Evolutionary conservation across 2,113 vertebrate species (phyloP).

Genomic region (Lampris megalopsis): DNA sequence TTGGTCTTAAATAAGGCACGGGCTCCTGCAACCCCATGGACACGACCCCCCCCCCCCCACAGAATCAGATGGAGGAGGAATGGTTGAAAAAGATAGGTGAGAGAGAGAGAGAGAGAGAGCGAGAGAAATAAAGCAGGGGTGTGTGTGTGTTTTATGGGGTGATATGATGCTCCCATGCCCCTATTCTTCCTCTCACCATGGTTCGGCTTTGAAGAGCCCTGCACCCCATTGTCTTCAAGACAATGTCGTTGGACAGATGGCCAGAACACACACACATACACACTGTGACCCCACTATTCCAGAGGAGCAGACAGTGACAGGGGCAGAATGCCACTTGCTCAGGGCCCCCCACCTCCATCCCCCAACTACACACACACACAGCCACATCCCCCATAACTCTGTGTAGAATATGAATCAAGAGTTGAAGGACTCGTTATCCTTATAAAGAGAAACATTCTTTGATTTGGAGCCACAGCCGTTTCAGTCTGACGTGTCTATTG

Average conservation of each 20-base stretch:
- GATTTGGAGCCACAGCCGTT: too few relatives aligned
- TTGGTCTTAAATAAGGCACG: too few relatives aligned
- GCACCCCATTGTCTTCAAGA: conserved; percentile 58
- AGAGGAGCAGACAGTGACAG: conserved; percentile 31
- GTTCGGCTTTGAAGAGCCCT: conserved; percentile 48
- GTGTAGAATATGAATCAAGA: too few relatives aligned
- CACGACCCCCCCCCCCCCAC: too few relatives aligned
- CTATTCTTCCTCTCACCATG: conserved; percentile 44
- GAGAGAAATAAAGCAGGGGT: not conserved
- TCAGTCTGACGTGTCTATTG: too few relatives aligned
- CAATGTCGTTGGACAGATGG: conserved; percentile 71
- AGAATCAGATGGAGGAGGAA: too few relatives aligned
- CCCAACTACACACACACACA: not conserved
- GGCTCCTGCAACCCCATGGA: too few relatives aligned
- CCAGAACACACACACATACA: conserved; percentile 18
- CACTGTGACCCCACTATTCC: conserved; percentile 21
- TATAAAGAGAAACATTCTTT: too few relatives aligned
- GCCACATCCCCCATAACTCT: not conserved
- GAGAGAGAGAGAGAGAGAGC: too few relatives aligned
- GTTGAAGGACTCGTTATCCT: too few relatives aligned
- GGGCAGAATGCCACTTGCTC: conserved; percentile 10
- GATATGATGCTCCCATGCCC: conserved; percentile 49
- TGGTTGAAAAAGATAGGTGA: too few relatives aligned
- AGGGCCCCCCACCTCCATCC: conserved; percentile 1
- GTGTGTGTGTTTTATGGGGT: conserved; percentile 17